Base-by-base conservation (phyloP, 2,797 vertebrate species). In the Jordanella pulchra region DNA sequence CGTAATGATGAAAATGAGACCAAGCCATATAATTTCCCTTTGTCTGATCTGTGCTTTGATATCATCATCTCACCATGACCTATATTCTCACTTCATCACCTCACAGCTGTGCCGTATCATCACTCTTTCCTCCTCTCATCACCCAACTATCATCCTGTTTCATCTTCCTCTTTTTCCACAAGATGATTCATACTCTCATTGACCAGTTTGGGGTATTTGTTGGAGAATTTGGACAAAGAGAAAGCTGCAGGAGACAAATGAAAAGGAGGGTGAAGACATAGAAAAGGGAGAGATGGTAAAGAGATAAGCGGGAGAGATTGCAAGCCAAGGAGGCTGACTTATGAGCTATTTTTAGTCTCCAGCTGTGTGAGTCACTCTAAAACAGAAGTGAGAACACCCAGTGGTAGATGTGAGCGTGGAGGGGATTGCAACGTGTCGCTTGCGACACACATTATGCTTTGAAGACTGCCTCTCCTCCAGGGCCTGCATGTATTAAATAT, bases 351-450 rank as follows among this genome's bases (percentile, higher is more conserved):
- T 93, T 87, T 93, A 92, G 91, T 86, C 80, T 75, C 88, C 89
- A 91, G 92, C 89, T 92, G 87, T 82, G 88, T 91, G 91, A 93
- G 89, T 92, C 91, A 92, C 73, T 87, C 80, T 78, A 83, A 83
- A 86, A 82, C 80, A 70, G 81, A 69, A 78, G 42, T 39, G 76
- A 81, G 82, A 78, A 82, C 86, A 85, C 63, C 79, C 79, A 69
- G 65, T 73, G 75, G 74, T 80, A 54, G 74, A 86, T 53, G 69
- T 70, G 61, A 66, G 69, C 0, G 0, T 27, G 58, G 42, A 68
- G 58, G 51, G 72, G 72, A 78, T 9, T 58, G 82, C 68, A 76
- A 83, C 56, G 32, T 25, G 65, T 76, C 45, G 68, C 54, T 66
- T 44, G 64, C 66, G 74, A 84, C 83, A 83, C 72, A 73, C 70